Base-by-base conservation (phyloP, 2,113 vertebrate species). In the Sander vitreus region DNA sequence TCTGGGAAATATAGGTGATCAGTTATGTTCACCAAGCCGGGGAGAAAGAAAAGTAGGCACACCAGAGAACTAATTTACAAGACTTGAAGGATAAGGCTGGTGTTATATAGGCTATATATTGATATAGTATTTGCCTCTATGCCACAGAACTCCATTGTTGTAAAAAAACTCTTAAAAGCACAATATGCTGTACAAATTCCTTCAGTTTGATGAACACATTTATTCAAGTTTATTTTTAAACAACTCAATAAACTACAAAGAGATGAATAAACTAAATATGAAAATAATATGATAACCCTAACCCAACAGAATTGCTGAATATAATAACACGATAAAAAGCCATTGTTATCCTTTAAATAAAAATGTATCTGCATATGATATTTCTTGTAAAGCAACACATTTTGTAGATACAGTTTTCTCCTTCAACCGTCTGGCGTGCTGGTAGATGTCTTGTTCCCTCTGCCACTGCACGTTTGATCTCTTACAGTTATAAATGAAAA, bases 401-500 rank as follows among this genome's bases (percentile, higher is more conserved):
- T 12, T 16, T 47, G n/a, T 36, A 54, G 5, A 45, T 60, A 21
- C 9, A 1, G 43, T 53, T 67, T 68, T 79, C 23, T 39, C 36
- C 36, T 69, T 64, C 45, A 75, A 47, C 3, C 63, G 36, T 76
- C 15, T 36, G 45, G 62, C 14, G 5, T 47, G 58, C 51, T 65
- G 13, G 4, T 25, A 14, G 67, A 57, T 57, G 50, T 65, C 50
- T 45, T 57, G 60, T 76, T 68, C 59, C 33, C 36, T 60, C 39
- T 43, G 43, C 6, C 12, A 14, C n/a, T 55, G n/a, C 19, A 39
- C 15, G 1, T 71, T 76, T 54, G 60, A 86, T 78, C 63, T 81
- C 58, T n/a, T 55, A 14, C 48, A 27, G 59, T 25, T 71, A 27
- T 19, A 84, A 84, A 76, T 68, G 33, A 73, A 74, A 75, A 68